Evolutionary conservation across 1,140 invertebrate species (phyloP).

Genomic region (Drosophila obscura): DNA sequence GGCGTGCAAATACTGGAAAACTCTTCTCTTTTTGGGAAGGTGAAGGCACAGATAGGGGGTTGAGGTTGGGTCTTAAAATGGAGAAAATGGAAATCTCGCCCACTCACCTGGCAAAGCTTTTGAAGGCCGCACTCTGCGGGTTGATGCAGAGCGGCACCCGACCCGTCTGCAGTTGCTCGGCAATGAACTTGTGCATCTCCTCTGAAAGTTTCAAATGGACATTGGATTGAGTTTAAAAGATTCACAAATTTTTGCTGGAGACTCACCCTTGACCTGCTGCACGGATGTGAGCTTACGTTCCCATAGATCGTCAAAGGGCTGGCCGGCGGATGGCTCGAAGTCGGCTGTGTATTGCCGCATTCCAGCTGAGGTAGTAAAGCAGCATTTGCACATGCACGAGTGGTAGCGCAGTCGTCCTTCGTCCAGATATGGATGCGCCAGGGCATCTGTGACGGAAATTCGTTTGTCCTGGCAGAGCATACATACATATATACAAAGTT

Average conservation of each 20-base stretch:
- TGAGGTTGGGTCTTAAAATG: slow-evolving; percentile 4
- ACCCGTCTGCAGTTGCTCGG: slow-evolving; percentile 96
- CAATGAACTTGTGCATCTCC: slow-evolving; percentile 99
- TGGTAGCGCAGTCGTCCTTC: slow-evolving; percentile 99
- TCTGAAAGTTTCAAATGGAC: slow-evolving; percentile 86
- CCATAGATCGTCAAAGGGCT: slow-evolving; percentile 97
- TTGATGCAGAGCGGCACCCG: slow-evolving; percentile 99
- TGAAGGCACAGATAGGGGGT: slow-evolving; percentile 20
- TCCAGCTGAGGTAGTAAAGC: slow-evolving; percentile 90
- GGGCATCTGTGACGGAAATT: slow-evolving; percentile 96
- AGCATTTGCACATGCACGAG: slow-evolving; percentile 99
- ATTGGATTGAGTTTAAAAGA: neutral
- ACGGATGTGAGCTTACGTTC: slow-evolving; percentile 96
- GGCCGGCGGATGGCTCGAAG: slow-evolving; percentile 95
- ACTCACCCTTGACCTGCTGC: slow-evolving; percentile 96
- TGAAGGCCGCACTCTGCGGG: slow-evolving; percentile 99
- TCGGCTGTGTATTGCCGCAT: slow-evolving; percentile 95
- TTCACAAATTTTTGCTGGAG: too few species aligned
- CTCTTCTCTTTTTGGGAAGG: neutral
- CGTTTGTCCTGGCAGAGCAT: slow-evolving; percentile 90
- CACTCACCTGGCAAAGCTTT: slow-evolving; percentile 99
- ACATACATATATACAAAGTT: neutral
- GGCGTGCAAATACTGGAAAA: slow-evolving; percentile 30
- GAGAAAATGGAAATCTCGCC: neutral
- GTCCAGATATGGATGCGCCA: slow-evolving; percentile 98